Base-by-base conservation (phyloP, 1,140 invertebrate genomes). In the Halotydeus destructor region DNA sequence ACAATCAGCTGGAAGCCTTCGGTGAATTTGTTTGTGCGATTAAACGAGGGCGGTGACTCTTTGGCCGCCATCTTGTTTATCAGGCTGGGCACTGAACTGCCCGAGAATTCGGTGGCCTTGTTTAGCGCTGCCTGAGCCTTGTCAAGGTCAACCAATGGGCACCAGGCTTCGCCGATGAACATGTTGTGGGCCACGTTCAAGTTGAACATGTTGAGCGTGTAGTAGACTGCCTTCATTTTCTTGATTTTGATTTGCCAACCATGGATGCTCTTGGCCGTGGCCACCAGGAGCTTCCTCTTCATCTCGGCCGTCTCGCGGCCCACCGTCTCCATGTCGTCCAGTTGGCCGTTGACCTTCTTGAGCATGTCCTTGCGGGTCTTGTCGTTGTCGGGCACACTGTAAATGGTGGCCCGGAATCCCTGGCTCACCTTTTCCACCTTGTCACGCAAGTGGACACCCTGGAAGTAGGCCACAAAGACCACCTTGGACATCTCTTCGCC, bases 341-440 rank as follows among this genome's bases (percentile, higher is more conserved):
- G 72, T 30, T 88, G 69, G 0, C 84, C 89, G 58, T 83, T 76
- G 1, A 94, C 85, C 12, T 84, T 85, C 53, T 84, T 78, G 2
- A 84, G 71, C 85, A 94, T 91, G 55, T 94, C 85, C 44, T 81
- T 65, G 36, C 89, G 66, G 56, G 94, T 89, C 25, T 70, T 68
- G 48, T 78, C 75, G 14, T 79, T 79, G 48, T 81, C 85, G 1
- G 89, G 89, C 58, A 88, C 94, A 0, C 83, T 83, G 64, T 96
- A 96, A 36, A 93, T 63, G 1, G 85, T 91, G 5, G 88, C 88
- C 53, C 89, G 80, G 61, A 93, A 96, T 35, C 88, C 91, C 44
- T 85, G 75, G 63, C 88, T 96, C 26, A 97, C 89, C 63, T 97
- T 97, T 65, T 89, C 89, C 27, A 97, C 89, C 45, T 86, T 72